These are phyloP conservation scores for Ophion ellenae DNA, from an alignment of 2,888 invertebrate species.

Conservation along the genomic window DNA sequence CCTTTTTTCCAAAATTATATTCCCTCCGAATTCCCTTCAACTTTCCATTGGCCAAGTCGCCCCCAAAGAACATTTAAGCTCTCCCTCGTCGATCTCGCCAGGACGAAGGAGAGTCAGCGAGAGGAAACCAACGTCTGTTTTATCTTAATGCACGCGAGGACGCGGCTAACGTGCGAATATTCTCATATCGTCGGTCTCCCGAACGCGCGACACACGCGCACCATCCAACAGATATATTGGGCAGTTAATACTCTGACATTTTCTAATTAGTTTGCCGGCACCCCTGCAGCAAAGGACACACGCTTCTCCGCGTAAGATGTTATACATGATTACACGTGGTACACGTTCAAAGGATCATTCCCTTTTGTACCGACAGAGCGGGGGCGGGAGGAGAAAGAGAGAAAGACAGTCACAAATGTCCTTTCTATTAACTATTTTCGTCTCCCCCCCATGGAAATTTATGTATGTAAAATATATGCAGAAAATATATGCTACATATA, in stretches of 20 bases:
- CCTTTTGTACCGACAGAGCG: constrained; percentile 12
- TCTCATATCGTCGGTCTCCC: constrained; percentile 60
- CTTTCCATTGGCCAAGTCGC: constrained; percentile 30
- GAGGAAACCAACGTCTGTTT: constrained; percentile 24
- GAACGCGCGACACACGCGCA: constrained; percentile 46
- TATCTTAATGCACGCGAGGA: constrained; percentile 63
- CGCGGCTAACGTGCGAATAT: constrained; percentile 59
- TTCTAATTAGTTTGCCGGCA: constrained; percentile 65
- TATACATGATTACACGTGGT: constrained; percentile 43
- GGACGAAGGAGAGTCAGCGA: background rate
- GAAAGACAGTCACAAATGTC: constrained; percentile 6
- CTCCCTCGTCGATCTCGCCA: constrained; percentile 7
- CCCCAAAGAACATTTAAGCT: constrained; percentile 25
- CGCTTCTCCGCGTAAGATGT: constrained; percentile 50
- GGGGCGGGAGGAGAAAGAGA: background rate
- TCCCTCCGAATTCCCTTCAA: constrained; percentile 38
- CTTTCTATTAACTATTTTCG: constrained; percentile 1
- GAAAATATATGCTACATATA: no score
- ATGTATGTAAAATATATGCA: no score
- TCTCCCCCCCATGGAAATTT: no score
- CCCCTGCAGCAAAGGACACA: constrained; percentile 27
- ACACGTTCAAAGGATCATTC: constrained; percentile 37
- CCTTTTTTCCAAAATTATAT: constrained; percentile 56
- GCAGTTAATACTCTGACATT: constrained; percentile 60
- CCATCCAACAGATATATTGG: constrained; percentile 58